These are phyloP conservation scores for Erebia aethiops DNA, from an alignment of 2,888 invertebrate species.

Conservation along the genomic window DNA sequence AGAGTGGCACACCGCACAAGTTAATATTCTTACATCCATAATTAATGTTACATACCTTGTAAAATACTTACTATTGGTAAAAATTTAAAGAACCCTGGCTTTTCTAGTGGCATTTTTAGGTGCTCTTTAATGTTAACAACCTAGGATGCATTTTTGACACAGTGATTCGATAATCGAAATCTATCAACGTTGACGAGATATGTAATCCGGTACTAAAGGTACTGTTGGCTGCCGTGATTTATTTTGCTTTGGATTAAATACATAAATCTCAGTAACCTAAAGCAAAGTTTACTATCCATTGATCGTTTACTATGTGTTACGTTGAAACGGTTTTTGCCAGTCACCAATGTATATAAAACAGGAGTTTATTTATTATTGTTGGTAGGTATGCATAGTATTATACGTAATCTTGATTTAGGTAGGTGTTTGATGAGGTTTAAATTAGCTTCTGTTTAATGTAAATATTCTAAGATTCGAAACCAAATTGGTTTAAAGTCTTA, in stretches of 20 bases:
- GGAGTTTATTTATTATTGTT: neutral
- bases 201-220: too few species aligned
- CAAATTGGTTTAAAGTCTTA: neutral
- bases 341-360: conserved; percentile 14
- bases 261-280: conserved; percentile 26
- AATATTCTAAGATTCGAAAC: conserved; percentile 17
- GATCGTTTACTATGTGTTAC: conserved; percentile 9
- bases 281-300: conserved; percentile 22
- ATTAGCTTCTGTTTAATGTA: conserved; percentile 18
- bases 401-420: conserved; percentile 19
- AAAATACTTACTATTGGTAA: too few species aligned
- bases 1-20: too few species aligned
- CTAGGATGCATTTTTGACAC: too few species aligned
- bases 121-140: too few species aligned
- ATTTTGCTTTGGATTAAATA: conserved; percentile 22
- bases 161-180: too few species aligned
- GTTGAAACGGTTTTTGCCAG: neutral
- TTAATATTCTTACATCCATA: too few species aligned
- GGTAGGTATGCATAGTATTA: neutral
- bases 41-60: too few species aligned
- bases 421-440: conserved; percentile 23
- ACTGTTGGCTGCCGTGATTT: conserved; percentile 31
- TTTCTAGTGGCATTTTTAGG: too few species aligned
- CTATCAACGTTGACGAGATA: too few species aligned
- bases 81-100: too few species aligned